Conservation (phyloP, 2,888 invertebrate species). For the Andrena hattorfiana region DNA sequence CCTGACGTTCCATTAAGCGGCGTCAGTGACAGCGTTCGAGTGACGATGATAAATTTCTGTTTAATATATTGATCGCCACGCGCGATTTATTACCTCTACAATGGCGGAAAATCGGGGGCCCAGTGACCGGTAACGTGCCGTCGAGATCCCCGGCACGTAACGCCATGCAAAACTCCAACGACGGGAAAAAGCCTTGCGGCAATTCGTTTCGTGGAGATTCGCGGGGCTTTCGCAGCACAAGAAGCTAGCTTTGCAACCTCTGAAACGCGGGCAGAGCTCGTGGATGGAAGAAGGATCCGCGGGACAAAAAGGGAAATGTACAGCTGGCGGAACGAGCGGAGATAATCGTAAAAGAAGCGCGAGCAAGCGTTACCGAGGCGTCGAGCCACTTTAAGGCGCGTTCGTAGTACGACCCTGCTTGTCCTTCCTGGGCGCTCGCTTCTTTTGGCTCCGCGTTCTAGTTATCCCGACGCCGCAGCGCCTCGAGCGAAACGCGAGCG, state of each 20-base stretch:
- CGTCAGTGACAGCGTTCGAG: slow-evolving; percentile 60
- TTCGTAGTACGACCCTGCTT: slow-evolving; percentile 69
- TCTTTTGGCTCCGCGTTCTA: slow-evolving; percentile 54
- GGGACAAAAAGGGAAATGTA: background rate
- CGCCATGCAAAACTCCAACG: background rate
- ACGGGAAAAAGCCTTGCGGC: background rate
- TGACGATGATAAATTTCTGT: slow-evolving; percentile 68
- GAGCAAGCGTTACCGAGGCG: slow-evolving; percentile 40
- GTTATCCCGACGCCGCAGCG: slow-evolving; percentile 73
- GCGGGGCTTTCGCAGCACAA: background rate
- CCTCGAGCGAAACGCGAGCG: slow-evolving; percentile 59
- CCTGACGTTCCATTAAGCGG: slow-evolving; percentile 40
- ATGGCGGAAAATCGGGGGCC: slow-evolving; percentile 39
- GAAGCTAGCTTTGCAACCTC: background rate
- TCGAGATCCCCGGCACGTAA: slow-evolving; percentile 21
- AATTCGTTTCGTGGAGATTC: background rate
- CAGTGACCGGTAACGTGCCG: slow-evolving; percentile 3
- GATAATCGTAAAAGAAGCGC: slow-evolving; percentile 22
- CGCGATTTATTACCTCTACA: slow-evolving; percentile 47
- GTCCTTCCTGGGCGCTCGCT: slow-evolving; percentile 24
- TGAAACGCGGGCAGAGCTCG: background rate
- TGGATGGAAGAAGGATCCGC: background rate
- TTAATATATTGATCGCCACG: slow-evolving; percentile 65
- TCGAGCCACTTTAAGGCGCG: slow-evolving; percentile 68
- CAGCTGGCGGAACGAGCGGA: background rate